Conservation (phyloP, 2,113 vertebrate species). For the Salvelinus sp. region DNA sequence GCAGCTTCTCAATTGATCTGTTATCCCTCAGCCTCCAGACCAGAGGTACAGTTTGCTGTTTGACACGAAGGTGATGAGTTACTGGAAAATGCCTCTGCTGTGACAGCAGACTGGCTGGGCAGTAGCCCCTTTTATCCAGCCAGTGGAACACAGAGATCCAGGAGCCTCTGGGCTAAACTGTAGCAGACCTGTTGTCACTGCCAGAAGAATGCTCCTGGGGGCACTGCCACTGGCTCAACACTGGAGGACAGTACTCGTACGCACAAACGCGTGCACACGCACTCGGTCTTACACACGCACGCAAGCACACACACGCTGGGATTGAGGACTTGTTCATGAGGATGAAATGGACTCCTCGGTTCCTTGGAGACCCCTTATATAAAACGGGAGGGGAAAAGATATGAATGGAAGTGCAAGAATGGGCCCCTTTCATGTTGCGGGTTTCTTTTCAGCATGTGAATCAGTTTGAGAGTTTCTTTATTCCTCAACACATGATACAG, state of each 20-base stretch:
- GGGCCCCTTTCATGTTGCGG: conserved; percentile 50
- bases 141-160: conserved; percentile 28
- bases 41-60: conserved; percentile 16
- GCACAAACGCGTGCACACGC: neutral
- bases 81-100: conserved; percentile 31
- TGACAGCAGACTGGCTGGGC: conserved; percentile 31
- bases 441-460: neutral
- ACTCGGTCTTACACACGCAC: neutral
- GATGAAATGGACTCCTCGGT: conserved; percentile 4
- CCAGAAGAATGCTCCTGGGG: conserved; percentile 18
- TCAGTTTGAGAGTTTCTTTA: conserved; percentile 8
- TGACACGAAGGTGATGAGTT: conserved; percentile 61
- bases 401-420: conserved; percentile 34
- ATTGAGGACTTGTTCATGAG: neutral
- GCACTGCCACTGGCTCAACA: conserved; percentile 5
- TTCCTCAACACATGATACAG: conserved; percentile 34
- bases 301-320: neutral
- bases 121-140: conserved; percentile 60
- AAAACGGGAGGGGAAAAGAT: conserved; percentile 10
- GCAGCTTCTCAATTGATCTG: neutral
- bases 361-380: neutral
- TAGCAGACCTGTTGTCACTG: conserved; percentile 36
- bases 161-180: conserved; percentile 36
- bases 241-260: neutral
- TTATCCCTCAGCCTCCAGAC: neutral